Conservation (phyloP, 2,797 vertebrate genomes). For the Cossypha niveicapilla region DNA sequence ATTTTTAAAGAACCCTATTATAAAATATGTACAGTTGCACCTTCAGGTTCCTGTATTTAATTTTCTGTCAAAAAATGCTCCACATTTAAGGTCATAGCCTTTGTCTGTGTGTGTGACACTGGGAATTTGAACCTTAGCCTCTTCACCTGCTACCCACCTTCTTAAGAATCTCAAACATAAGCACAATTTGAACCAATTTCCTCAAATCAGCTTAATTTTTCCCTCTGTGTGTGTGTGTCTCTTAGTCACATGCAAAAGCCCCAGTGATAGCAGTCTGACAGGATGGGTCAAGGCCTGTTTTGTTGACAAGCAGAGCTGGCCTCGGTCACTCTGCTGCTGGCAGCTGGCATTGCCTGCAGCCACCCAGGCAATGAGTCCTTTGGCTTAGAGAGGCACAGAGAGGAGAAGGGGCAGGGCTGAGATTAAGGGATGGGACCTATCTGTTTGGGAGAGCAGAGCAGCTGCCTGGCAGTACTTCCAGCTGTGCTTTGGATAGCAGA, state of each 20-base stretch:
- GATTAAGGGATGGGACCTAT: background rate
- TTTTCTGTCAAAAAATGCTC: background rate
- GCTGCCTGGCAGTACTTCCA: background rate
- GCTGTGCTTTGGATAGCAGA: background rate
- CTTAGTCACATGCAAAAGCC: background rate
- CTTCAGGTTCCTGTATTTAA: background rate
- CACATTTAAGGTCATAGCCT: background rate
- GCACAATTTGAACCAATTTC: background rate
- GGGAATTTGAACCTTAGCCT: background rate
- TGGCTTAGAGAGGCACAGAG: background rate
- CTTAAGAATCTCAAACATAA: background rate
- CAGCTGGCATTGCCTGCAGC: fast-evolving
- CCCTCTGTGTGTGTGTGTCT: background rate
- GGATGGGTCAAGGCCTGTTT: background rate
- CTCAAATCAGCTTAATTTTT: background rate
- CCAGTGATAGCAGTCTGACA: background rate
- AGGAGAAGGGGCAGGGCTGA: background rate
- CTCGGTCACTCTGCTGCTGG: background rate
- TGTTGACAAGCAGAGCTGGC: background rate
- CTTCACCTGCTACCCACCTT: background rate
- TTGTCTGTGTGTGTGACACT: background rate
- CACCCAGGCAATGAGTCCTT: background rate
- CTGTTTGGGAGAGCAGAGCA: background rate
- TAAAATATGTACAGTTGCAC: background rate
- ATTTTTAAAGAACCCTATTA: background rate